Conservation (phyloP, 1,140 invertebrate species). For the Scaptomyza hsui region DNA sequence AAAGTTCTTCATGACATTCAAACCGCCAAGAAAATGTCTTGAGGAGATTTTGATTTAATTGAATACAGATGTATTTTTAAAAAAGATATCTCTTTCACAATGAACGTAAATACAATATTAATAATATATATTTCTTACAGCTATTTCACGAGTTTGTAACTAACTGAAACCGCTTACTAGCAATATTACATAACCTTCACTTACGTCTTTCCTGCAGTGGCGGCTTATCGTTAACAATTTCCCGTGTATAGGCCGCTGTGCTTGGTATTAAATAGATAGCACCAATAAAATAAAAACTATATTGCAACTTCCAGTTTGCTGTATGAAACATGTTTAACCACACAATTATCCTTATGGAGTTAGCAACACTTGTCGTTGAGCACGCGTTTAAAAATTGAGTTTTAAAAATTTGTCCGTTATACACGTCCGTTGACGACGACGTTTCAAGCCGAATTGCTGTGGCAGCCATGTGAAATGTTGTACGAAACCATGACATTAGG, state of each 20-base stretch:
- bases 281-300: constrained; percentile 32
- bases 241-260: constrained; percentile 62
- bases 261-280: constrained; percentile 31
- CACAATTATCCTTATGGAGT: constrained; percentile 33
- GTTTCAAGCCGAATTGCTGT: constrained; percentile 59
- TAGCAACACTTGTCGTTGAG: constrained; percentile 8
- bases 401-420: constrained; percentile 32
- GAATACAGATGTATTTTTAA: too few species aligned
- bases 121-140: too few species aligned
- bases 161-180: neutral
- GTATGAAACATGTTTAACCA: constrained; percentile 50
- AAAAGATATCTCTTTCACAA: too few species aligned
- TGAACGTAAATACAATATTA: too few species aligned
- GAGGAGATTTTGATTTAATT: too few species aligned
- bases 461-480: constrained; percentile 53
- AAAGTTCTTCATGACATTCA: too few species aligned
- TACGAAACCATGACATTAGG: constrained; percentile 64
- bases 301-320: constrained; percentile 52
- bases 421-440: constrained; percentile 56
- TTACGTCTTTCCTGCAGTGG: constrained; percentile 79
- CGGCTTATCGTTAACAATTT: constrained; percentile 79
- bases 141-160: neutral
- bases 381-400: neutral
- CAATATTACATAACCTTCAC: constrained; percentile 28
- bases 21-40: too few species aligned